Conservation (phyloP, 2,797 vertebrate genomes). For the Pangasius djambal region DNA sequence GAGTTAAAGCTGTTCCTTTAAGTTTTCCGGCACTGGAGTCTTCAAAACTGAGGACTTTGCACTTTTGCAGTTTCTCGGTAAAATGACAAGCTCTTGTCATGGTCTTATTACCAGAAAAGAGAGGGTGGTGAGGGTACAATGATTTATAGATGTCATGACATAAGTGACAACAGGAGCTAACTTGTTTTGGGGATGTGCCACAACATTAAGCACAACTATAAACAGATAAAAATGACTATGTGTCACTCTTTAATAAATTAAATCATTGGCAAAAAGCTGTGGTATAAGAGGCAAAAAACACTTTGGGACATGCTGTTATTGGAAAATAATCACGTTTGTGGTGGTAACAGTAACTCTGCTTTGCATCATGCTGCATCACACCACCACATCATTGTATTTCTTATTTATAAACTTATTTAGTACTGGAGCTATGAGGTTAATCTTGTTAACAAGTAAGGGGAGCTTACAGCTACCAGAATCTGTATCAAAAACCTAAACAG, state of each 20-base stretch:
- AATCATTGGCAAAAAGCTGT: background rate
- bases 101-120: background rate
- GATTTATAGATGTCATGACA: background rate
- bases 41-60: background rate
- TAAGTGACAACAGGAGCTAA: background rate
- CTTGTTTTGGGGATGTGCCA: background rate
- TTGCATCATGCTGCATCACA: no score
- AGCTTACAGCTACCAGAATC: background rate
- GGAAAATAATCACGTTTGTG: background rate
- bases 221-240: background rate
- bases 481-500: background rate
- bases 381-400: no score
- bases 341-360: background rate
- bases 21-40: background rate
- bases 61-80: background rate
- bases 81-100: background rate
- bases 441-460: background rate
- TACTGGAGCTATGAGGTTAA: background rate
- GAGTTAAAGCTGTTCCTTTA: background rate
- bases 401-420: background rate
- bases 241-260: background rate
- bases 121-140: background rate
- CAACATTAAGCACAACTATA: background rate
- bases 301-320: background rate
- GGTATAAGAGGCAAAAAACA: background rate